Conservation (phyloP, 2,113 vertebrate genomes). For the Alligator mississippiensis region DNA sequence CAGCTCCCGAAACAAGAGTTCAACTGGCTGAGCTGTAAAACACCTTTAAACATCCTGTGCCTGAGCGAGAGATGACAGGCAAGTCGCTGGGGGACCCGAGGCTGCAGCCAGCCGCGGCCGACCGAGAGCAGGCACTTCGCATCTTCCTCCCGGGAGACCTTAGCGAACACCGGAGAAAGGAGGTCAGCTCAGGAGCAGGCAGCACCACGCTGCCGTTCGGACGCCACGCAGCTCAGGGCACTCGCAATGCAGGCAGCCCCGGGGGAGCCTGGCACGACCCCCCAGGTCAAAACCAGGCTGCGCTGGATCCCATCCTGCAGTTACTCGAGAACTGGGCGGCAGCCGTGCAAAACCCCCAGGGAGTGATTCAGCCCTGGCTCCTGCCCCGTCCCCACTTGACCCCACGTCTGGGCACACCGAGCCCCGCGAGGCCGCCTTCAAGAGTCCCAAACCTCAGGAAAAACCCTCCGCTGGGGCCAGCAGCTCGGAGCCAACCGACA, state of each 20-base stretch:
- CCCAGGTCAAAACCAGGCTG: too few species aligned
- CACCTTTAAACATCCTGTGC: conserved; percentile 42
- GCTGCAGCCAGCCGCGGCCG: background rate
- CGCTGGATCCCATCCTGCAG: too few species aligned
- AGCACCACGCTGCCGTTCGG: conserved; percentile 24
- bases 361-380: too few species aligned
- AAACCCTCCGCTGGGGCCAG: background rate
- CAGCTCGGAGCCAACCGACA: background rate
- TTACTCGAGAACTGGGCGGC: too few species aligned
- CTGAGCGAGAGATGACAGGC: background rate
- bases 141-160: conserved; percentile 26
- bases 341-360: too few species aligned
- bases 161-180: background rate
- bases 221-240: background rate
- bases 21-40: conserved; percentile 35
- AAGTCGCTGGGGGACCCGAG: background rate
- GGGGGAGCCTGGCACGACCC: background rate
- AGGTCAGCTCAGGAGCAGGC: conserved; percentile 1
- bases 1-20: conserved; percentile 60
- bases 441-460: background rate
- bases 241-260: conserved; percentile 1
- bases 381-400: too few species aligned
- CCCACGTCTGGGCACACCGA: too few species aligned
- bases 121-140: conserved; percentile 21
- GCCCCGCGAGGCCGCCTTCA: background rate